phyloP scores from a whole-genome alignment of 92 coral and sea anemone species.

The Scolanthus callimorphus region DNA sequence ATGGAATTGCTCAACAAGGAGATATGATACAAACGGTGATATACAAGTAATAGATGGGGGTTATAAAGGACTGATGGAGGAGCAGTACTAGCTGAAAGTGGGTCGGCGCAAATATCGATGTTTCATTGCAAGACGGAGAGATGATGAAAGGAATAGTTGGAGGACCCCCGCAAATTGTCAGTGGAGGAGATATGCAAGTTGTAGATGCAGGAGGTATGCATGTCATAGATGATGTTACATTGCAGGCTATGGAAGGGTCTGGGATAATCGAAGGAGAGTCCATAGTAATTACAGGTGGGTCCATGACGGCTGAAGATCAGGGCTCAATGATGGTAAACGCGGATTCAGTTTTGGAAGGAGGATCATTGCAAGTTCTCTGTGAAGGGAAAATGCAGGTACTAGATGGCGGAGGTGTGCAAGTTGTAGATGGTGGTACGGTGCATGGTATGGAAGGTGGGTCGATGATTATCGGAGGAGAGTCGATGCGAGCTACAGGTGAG shows the following conservation, averaged over 20 bases:
- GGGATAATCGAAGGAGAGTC: neutral
- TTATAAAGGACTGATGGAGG: too few relatives aligned
- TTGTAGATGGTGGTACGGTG: constrained; percentile 29
- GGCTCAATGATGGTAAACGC: too few relatives aligned
- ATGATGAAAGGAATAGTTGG: too few relatives aligned
- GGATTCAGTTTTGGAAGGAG: neutral
- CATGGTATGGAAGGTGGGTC: constrained; percentile 11
- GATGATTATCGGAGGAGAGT: constrained; percentile 10
- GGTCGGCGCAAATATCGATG: too few relatives aligned
- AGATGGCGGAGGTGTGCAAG: neutral
- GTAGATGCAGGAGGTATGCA: constrained; percentile 5
- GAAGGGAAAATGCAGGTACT: neutral
- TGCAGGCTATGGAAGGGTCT: neutral
- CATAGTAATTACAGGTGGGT: constrained; percentile 8
- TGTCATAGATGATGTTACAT: neutral
- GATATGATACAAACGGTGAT: too few relatives aligned
- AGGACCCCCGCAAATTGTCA: constrained; percentile 1
- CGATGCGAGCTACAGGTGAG: constrained; percentile 8
- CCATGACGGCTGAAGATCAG: constrained; percentile 5
- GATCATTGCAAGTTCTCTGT: neutral
- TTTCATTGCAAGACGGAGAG: too few relatives aligned
- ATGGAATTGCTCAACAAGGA: too few relatives aligned
- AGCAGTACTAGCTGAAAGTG: too few relatives aligned
- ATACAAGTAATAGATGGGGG: too few relatives aligned
- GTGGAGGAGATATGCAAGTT: constrained; percentile 13